phyloP scores from a whole-genome alignment of 2,113 vertebrate species.

The Xiphophorus hellerii region DNA sequence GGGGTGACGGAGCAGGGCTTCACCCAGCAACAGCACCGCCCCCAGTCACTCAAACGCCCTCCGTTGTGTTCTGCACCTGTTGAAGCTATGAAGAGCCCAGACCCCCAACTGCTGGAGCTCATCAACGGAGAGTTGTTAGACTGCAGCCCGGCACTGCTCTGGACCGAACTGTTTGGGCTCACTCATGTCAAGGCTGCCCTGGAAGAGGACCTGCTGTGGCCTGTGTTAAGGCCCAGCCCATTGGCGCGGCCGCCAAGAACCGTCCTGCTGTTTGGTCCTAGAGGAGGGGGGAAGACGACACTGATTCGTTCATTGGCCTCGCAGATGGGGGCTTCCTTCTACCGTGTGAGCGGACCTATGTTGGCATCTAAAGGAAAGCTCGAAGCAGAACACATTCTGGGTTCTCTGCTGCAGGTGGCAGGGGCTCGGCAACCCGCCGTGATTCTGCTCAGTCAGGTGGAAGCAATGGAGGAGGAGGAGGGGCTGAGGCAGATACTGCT shows the following conservation, averaged over 20 bases:
- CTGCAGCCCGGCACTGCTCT: conserved; percentile 86
- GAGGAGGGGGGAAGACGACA: conserved; percentile 87
- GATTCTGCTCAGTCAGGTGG: conserved; percentile 89
- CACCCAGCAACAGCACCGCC: conserved; percentile 70
- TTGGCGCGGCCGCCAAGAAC: conserved; percentile 80
- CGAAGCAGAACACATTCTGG: conserved; percentile 90
- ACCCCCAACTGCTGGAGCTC: conserved; percentile 86
- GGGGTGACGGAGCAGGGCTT: conserved; percentile 71
- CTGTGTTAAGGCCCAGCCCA: conserved; percentile 83
- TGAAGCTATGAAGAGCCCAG: conserved; percentile 84
- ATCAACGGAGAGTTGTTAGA: conserved; percentile 89
- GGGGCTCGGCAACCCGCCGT: conserved; percentile 86
- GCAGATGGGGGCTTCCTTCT: conserved; percentile 90
- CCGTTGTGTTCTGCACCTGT: conserved; percentile 65
- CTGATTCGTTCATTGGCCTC: conserved; percentile 90
- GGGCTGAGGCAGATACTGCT: conserved; percentile 85
- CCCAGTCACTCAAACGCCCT: conserved; percentile 73
- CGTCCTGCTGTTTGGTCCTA: conserved; percentile 93
- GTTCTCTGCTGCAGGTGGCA: conserved; percentile 87
- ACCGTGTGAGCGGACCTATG: conserved; percentile 83
- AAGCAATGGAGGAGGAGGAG: conserved; percentile 84
- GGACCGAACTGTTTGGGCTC: conserved; percentile 91
- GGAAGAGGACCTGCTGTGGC: conserved; percentile 96
- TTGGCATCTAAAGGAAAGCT: conserved; percentile 87
- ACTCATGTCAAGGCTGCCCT: conserved; percentile 87